Evolutionary conservation across 1,140 invertebrate species (phyloP), one percentile per base, ranked within the genome.

Genomic region (Apis laboriosa): DNA sequence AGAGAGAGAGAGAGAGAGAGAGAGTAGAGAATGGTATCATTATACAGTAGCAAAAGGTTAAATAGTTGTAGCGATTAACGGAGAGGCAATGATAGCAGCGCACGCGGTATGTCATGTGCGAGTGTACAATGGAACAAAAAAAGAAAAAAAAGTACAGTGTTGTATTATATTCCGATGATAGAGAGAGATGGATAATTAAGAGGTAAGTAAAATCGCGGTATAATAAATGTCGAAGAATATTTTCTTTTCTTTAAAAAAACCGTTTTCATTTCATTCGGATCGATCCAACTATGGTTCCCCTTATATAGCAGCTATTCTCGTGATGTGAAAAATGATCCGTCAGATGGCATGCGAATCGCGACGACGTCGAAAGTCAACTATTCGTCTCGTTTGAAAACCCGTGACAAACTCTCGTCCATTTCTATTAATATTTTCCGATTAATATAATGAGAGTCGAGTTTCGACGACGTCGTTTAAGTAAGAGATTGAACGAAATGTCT

Each of bases 101-200:
- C 75, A 83, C 80, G 75, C 75, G 80, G 67, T 83, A 63, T 78
- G 80, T 83, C 21, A 34, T 78, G 80, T 78, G 80, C 66, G 75
- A 70, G 80, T 83, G 75, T 78, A 81, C 51, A 43, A 74, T 71
- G 67, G 51, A 68, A 63, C 80, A 86, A 86, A 72, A 86, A 63
- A 81, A 85, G 67, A 84, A 67, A 86, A 78, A 49, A 83, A 82
- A 72, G 80, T 61, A 84, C 61, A 88, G 70, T 74, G 74, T 77
- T 74, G 74, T 77, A 71, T 83, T 83, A 76, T 49, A 51, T 55
- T 72, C 17, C 53, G 61, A 19, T n/a, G 53, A 82, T 68, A 67
- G n/a, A 17, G 28, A 19, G 51, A 58, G 75, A 56, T 34, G 34
- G 80, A 24, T 78, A 49, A 53, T 7, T 43, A 43, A 43, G 2